These are phyloP conservation scores for Rhopalosiphum maidis DNA, from an alignment of 1,140 invertebrate species.

Conservation along the genomic window DNA sequence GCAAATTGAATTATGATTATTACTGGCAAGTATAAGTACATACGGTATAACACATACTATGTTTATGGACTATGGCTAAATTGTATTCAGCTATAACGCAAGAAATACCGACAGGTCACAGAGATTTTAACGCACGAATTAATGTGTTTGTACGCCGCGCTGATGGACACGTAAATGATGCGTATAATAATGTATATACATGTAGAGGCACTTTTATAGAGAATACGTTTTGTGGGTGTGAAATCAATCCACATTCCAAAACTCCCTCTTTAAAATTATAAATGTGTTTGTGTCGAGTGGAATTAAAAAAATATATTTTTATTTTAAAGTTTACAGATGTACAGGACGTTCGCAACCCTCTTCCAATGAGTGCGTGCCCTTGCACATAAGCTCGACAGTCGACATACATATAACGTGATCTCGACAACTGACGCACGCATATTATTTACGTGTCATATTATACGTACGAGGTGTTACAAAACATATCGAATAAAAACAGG, in stretches of 20 bases:
- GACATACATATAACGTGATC: too few relatives aligned
- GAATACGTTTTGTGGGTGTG: not conserved
- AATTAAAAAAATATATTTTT: not conserved
- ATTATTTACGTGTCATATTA: too few relatives aligned
- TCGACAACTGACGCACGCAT: too few relatives aligned
- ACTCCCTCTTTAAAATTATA: not conserved
- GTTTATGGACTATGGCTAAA: not conserved
- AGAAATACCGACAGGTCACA: not conserved
- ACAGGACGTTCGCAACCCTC: too few relatives aligned
- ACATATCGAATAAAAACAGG: not conserved
- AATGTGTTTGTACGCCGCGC: not conserved
- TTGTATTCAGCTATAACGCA: not conserved
- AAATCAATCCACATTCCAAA: not conserved
- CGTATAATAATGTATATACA: not conserved
- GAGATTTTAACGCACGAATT: not conserved
- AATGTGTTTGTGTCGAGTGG: not conserved
- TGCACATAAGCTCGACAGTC: too few relatives aligned
- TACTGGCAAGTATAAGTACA: not conserved
- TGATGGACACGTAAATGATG: not conserved
- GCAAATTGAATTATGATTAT: conserved; percentile 15
- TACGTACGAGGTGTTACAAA: not conserved
- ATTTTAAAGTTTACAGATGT: not conserved
- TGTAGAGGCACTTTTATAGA: not conserved
- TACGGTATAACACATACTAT: not conserved
- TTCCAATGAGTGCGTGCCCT: too few relatives aligned